phyloP scores from a whole-genome alignment of 2,113 vertebrate species.

The Osmerus mordax region DNA sequence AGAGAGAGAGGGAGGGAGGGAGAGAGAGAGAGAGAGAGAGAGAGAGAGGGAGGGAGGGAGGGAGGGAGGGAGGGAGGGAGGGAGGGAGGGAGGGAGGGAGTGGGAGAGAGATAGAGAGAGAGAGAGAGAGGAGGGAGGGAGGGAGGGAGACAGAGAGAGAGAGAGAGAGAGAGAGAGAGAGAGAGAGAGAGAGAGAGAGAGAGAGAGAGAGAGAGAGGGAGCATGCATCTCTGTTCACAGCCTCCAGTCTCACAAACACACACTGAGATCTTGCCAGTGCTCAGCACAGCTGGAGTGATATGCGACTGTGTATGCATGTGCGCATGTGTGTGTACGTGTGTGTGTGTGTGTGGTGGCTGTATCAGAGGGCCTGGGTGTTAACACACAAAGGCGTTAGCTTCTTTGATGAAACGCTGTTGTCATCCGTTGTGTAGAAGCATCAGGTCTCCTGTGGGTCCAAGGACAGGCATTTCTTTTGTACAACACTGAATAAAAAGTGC shows the following conservation, averaged over 20 bases:
- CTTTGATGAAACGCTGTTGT: slow-evolving; percentile 73
- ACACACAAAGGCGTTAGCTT: slow-evolving; percentile 48
- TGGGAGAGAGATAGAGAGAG: no score
- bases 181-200: neutral
- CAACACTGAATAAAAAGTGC: slow-evolving; percentile 62
- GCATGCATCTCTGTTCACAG: neutral
- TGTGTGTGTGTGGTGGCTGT: slow-evolving; percentile 5
- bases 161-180: no score
- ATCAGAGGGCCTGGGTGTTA: slow-evolving; percentile 38
- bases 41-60: no score
- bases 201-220: slow-evolving; percentile 7
- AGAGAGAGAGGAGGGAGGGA: no score
- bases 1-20: no score
- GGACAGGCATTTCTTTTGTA: slow-evolving; percentile 68
- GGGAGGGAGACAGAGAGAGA: no score
- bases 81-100: no score
- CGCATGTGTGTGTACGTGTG: slow-evolving; percentile 13
- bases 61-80: no score
- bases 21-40: no score
- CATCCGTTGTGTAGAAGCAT: slow-evolving; percentile 62
- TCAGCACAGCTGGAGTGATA: slow-evolving; percentile 23
- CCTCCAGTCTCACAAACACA: neutral
- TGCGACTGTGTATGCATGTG: slow-evolving; percentile 20
- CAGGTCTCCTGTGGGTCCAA: slow-evolving; percentile 58
- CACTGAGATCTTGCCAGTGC: slow-evolving; percentile 26